Base-by-base conservation (phyloP, 2,888 invertebrate species). In the Tolmerus cingulatus region DNA sequence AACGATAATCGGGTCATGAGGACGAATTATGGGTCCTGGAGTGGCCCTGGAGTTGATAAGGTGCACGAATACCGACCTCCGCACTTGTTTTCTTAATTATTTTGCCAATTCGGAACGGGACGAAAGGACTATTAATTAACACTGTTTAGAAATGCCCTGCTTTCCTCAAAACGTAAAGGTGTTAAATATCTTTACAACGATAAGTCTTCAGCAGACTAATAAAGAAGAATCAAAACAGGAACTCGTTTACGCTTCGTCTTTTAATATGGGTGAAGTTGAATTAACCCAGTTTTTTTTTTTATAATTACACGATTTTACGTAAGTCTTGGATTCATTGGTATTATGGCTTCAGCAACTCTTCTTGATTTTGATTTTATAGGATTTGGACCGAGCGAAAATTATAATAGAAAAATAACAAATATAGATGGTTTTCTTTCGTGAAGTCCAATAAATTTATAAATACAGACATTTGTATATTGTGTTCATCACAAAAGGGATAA, bases 1-100 rank as follows among this genome's bases (percentile, higher is more conserved):
- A 43, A 9, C 43, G 43, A 85, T 85, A 85, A 85, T 85, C 85
- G 85, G 85, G 85, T 85, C 85, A 85, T 85, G 85, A 85, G 74
- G 34, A 23, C 82, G 81, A 51, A 81, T 81, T 51, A 55, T 51
- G 81, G 81, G 81, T 16, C 51, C 85, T 85, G n/a, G 74, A 84
- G 37, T 43, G 85, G 27, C 85, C 9, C 43, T 30, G 74, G 51
- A 46, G 46, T 30, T 85, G 46, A 74, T 74, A 74, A 74, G 74
- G 85, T 46, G 74, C 30, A 37, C n/a, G 37, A 66, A 66, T 30
- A 16, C 43, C 43, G 43, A 51, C 19, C 82, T 82, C 66, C 12
- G 37, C 57, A 82, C 82, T 66, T 57, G 37, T 57, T 30, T 57
- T 27, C 43, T 57, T 43, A 74, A 74, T 85, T 85, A 40, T 74